Conservation (phyloP, 2,113 vertebrate genomes). For the Poeciliopsis occidentalis region DNA sequence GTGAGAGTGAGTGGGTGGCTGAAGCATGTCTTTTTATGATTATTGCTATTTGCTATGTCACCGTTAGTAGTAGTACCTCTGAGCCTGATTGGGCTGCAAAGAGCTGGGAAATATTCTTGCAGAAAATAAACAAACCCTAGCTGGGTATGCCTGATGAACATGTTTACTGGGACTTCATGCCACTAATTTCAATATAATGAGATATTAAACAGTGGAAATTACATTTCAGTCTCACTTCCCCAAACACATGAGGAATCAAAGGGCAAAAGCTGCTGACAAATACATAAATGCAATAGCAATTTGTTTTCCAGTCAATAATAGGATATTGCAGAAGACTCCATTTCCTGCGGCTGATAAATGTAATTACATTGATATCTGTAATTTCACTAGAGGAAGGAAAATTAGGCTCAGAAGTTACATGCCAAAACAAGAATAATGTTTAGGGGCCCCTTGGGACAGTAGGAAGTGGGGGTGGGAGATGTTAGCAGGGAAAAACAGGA, state of each 20-base stretch:
- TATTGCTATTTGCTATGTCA: conserved; percentile 35
- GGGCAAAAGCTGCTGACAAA: conserved; percentile 58
- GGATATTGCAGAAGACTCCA: conserved; percentile 57
- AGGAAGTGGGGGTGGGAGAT: too few species aligned
- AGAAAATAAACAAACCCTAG: conserved; percentile 21
- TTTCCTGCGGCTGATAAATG: conserved; percentile 64
- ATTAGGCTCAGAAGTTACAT: conserved; percentile 48
- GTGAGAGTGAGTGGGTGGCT: conserved; percentile 54
- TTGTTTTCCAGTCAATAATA: conserved; percentile 54
- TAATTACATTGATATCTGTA: conserved; percentile 70
- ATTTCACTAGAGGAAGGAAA: conserved; percentile 66
- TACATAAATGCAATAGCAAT: conserved; percentile 58
- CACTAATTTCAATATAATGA: conserved; percentile 72
- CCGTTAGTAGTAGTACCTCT: conserved; percentile 37
- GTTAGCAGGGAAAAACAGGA: background rate
- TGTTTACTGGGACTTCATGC: conserved; percentile 56
- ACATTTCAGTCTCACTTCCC: conserved; percentile 64
- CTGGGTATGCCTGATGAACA: conserved; percentile 49
- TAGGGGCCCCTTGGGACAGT: conserved; percentile 8
- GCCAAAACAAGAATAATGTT: conserved; percentile 23
- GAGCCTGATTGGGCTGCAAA: conserved; percentile 13
- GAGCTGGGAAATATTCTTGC: conserved; percentile 21
- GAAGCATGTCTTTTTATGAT: conserved; percentile 25
- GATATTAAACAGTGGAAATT: conserved; percentile 69
- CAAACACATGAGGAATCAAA: conserved; percentile 55